Percentiles rank a stretch among this genome's conserved stretches.
phyloP scores from a whole-genome alignment of 2,113 vertebrate genomes.

The Muscicapa adusta region DNA sequence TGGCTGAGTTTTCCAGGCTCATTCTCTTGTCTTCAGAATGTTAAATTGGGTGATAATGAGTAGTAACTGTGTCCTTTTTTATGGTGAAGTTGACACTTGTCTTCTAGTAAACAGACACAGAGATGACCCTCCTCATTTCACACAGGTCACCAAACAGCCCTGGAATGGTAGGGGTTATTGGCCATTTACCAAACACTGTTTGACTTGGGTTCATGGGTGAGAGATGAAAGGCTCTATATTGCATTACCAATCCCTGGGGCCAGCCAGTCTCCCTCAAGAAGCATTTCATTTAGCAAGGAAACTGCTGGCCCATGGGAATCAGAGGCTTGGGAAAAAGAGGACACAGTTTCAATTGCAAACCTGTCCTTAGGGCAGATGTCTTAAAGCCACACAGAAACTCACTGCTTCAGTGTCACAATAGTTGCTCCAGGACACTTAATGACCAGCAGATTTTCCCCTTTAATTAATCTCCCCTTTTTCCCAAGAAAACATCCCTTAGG shows the following conservation, averaged over 20 bases:
- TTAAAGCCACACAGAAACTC: slow-evolving; percentile 5
- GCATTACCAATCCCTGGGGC: slow-evolving; percentile 15
- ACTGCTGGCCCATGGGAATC: background rate
- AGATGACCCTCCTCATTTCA: slow-evolving; percentile 44
- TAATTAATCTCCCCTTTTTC: background rate
- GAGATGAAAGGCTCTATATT: slow-evolving; percentile 44
- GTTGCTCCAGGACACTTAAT: background rate
- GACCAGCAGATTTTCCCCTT: background rate
- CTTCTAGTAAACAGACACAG: slow-evolving; percentile 46
- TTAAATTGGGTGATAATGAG: slow-evolving; percentile 50
- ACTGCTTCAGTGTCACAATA: background rate
- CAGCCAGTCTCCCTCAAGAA: background rate
- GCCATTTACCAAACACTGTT: slow-evolving; percentile 54
- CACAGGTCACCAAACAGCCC: slow-evolving; percentile 51
- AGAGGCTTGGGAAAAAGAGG: background rate
- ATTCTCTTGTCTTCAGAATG: slow-evolving; percentile 24
- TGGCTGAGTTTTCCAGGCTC: background rate
- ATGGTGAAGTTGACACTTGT: slow-evolving; percentile 40
- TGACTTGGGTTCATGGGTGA: slow-evolving; percentile 56
- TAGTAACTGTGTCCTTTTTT: slow-evolving; percentile 2
- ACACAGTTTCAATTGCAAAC: background rate
- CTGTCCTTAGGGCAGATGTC: slow-evolving; percentile 18
- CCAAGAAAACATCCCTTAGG: background rate
- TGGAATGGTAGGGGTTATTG: slow-evolving; percentile 36
- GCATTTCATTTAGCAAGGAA: slow-evolving; percentile 12